Evolutionary conservation across 1,140 invertebrate genomes (phyloP).

Genomic region (Saccostrea cuccullata): DNA sequence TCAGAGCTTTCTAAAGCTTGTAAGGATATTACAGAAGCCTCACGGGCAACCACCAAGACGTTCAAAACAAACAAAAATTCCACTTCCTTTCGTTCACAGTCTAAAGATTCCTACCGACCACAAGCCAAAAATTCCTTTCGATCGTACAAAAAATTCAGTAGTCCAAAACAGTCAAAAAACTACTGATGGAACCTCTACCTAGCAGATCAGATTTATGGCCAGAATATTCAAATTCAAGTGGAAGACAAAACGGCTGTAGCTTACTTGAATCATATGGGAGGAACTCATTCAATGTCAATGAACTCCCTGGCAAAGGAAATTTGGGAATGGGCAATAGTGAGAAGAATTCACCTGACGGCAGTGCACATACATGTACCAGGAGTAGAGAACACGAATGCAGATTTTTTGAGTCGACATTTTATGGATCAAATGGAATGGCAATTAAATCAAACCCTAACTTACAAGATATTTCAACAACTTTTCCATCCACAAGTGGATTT

Average conservation of each 20-base stretch:
- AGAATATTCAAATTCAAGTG: constrained; percentile 31
- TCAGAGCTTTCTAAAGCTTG: too few relatives aligned
- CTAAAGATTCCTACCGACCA: too few relatives aligned
- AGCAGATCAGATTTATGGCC: neutral
- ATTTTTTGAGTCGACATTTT: constrained; percentile 39
- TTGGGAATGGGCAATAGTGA: constrained; percentile 36
- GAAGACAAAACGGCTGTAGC: constrained; percentile 48
- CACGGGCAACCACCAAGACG: too few relatives aligned
- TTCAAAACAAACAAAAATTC: too few relatives aligned
- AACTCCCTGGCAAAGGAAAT: constrained; percentile 16
- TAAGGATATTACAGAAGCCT: too few relatives aligned
- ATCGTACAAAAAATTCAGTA: too few relatives aligned
- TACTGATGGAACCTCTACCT: too few relatives aligned
- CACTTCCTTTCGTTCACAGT: too few relatives aligned
- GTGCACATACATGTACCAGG: constrained; percentile 51
- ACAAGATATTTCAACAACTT: constrained; percentile 34
- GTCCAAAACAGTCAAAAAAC: too few relatives aligned
- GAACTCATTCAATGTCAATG: constrained; percentile 28
- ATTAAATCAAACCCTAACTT: constrained; percentile 39
- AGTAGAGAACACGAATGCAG: constrained; percentile 34
- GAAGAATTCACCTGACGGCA: constrained; percentile 34
- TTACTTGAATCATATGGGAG: constrained; percentile 41
- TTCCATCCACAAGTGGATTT: constrained; percentile 45
- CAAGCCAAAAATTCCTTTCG: too few relatives aligned
- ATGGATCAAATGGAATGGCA: constrained; percentile 52